Percentiles rank a stretch among this genome's conserved stretches.
Conservation (phyloP, 1,140 invertebrate species). For the Archegozetes longisetosus region DNA sequence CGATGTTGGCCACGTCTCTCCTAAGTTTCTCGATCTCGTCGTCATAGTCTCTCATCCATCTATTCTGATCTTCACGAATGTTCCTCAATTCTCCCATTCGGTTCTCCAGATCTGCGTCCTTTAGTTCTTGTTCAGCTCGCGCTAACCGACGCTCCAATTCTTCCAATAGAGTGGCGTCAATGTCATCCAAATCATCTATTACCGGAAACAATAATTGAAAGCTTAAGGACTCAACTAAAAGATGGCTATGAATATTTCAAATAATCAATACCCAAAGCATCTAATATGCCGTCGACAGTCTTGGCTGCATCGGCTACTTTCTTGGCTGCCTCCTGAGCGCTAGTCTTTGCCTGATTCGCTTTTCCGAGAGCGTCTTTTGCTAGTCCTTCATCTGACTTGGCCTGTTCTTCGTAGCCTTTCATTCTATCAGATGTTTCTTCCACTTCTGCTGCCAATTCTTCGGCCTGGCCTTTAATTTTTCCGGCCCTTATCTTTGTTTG, state of each 20-base stretch:
- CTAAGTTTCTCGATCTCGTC: conserved; percentile 53
- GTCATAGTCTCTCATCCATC: conserved; percentile 63
- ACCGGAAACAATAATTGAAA: conserved; percentile 1
- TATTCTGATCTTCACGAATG: conserved; percentile 49
- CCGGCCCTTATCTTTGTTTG: conserved; percentile 53
- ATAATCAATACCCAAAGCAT: conserved; percentile 44
- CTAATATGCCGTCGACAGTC: conserved; percentile 59
- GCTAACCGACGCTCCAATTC: conserved; percentile 52
- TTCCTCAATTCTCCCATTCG: conserved; percentile 51
- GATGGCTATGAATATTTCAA: conserved; percentile 18
- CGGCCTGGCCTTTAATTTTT: conserved; percentile 55
- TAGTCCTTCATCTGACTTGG: conserved; percentile 49
- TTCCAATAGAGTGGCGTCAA: conserved; percentile 47
- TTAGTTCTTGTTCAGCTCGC: conserved; percentile 52
- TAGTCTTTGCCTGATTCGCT: conserved; percentile 71
- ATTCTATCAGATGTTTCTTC: conserved; percentile 50
- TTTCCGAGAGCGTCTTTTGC: conserved; percentile 51
- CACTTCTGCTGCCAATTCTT: conserved; percentile 50
- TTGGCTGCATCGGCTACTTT: conserved; percentile 58
- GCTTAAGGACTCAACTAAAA: neutral
- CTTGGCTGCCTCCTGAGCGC: conserved; percentile 53
- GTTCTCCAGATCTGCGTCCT: conserved; percentile 52
- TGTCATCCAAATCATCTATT: conserved; percentile 19
- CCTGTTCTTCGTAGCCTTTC: conserved; percentile 49
- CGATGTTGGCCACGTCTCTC: conserved; percentile 68